Base-by-base conservation (phyloP, 2,797 vertebrate species). In the Hippoglossus hippoglossus region DNA sequence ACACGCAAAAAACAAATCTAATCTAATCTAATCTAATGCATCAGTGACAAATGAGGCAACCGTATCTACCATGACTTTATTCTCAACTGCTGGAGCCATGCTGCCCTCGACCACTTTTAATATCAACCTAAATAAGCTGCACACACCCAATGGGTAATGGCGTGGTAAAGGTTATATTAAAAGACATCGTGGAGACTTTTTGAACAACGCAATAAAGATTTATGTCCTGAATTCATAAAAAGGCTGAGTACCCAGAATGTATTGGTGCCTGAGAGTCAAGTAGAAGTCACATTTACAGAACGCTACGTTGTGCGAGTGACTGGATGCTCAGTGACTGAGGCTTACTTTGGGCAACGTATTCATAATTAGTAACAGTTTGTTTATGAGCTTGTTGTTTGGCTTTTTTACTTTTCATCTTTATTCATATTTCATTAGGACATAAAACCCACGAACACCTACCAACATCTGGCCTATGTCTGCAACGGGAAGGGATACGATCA, bases 1-100 rank as follows among this genome's bases (percentile, higher is more conserved):
- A 61, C 11, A 63, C 52, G 71, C 75, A 22, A 63, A 67, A 76
- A 46, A 19, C n/a, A 16, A 71, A 56, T 44, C n/a, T n/a, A n/a
- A n/a, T n/a, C n/a, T n/a, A n/a, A n/a, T n/a, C 64, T 63, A 54
- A 71, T 55, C 46, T 25, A 55, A 67, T 34, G 39, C 53, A 54
- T 63, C 55, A 62, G 28, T 18, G 56, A 80, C 56, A 71, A 84
- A 79, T 73, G 50, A 73, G 25, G 31, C 57, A 81, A 56, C 63
- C 39, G 77, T 60, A 82, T 71, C 26, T 19, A 49, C 57, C 46
- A 11, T 59, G 36, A 64, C 54, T 69, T 62, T 55, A 26, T 50
- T 60, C 9, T 66, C 36, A 16, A 52, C 15, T 18, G 5, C 66
- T 65, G 61, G 54, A 77, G 70, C 49, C 68, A 18, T 13, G 21